Conservation (phyloP, 2,797 vertebrate species). For the Lacerta viridis region DNA sequence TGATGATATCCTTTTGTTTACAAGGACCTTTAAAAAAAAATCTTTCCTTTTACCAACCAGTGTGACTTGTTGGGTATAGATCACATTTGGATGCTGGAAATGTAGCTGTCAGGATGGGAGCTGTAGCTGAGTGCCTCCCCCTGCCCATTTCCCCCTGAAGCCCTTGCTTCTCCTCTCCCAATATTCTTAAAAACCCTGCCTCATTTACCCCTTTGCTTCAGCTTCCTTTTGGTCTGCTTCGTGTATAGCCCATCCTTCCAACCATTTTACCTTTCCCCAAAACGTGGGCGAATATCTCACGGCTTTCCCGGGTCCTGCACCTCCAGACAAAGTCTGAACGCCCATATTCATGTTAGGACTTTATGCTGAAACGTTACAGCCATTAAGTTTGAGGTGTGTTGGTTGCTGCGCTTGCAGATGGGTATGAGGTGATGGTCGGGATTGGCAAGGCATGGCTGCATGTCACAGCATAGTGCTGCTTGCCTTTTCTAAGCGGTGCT, state of each 20-base stretch:
- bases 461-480: no score
- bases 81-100: neutral
- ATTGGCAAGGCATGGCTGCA: neutral
- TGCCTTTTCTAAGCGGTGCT: neutral
- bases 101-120: neutral
- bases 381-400: neutral
- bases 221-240: neutral
- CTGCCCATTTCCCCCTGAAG: no score
- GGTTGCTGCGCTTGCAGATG: no score
- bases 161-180: no score
- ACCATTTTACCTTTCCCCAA: neutral
- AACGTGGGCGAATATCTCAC: neutral
- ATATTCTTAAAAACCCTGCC: neutral
- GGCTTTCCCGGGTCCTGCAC: neutral
- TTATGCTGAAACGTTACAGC: neutral
- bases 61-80: neutral
- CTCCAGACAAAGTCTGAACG: neutral
- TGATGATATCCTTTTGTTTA: neutral
- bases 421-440: no score
- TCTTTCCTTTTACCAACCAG: neutral
- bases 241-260: neutral
- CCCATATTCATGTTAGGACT: neutral
- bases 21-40: no score
- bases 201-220: neutral
- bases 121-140: neutral